Percentiles rank a stretch among this genome's conserved stretches.
phyloP scores from a whole-genome alignment of 37 sponge, comb jelly and placozoan species.

The Spongia lamella region DNA sequence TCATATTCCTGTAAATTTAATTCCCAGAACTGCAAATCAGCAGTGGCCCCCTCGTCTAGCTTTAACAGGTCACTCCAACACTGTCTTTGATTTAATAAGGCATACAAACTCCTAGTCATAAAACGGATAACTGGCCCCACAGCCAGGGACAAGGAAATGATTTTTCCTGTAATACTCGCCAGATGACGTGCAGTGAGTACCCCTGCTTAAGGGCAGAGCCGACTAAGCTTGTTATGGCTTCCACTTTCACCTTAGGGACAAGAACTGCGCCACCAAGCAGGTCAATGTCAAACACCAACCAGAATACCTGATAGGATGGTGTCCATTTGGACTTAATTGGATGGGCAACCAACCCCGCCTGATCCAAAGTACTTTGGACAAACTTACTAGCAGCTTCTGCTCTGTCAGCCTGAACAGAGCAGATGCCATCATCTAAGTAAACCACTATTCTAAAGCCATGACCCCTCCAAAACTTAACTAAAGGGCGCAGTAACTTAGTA shows the following conservation, averaged over 20 bases:
- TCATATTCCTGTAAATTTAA: no score
- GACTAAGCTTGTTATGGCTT: not conserved
- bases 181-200: not conserved
- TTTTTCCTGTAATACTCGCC: not conserved
- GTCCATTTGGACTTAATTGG: not conserved
- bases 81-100: not conserved
- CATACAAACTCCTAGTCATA: constrained; percentile 1
- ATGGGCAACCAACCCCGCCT: not conserved
- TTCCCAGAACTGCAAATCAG: not conserved
- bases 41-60: not conserved
- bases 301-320: not conserved
- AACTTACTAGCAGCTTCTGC: not conserved
- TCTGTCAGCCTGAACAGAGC: not conserved
- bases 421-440: constrained; percentile 26
- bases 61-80: not conserved
- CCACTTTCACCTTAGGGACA: not conserved
- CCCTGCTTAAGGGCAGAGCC: not conserved
- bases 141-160: not conserved
- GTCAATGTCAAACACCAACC: not conserved
- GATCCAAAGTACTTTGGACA: not conserved
- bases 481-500: constrained; percentile 5
- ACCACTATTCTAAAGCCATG: not conserved
- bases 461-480: not conserved
- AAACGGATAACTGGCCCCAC: not conserved
- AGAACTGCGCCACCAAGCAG: not conserved